Percentiles rank a stretch among this genome's conserved stretches.
These are phyloP conservation scores for Epizoanthus stellaris DNA, from an alignment of 92 coral and sea anemone genomes.

Conservation along the genomic window DNA sequence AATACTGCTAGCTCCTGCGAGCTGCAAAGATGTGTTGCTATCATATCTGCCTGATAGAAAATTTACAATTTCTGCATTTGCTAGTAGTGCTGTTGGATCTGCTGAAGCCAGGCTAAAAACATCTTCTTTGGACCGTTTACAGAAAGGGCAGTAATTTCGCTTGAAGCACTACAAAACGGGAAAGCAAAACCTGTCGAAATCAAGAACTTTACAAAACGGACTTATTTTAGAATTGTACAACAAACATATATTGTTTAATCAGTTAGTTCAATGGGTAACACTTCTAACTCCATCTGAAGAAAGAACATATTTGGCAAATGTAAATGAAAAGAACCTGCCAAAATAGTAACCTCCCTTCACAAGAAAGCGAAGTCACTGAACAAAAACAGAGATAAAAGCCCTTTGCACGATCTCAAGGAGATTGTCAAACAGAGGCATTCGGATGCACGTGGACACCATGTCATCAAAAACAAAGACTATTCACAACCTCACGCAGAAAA, in stretches of 20 bases:
- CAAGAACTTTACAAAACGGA: slow-evolving; percentile 1
- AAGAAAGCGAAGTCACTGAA: not conserved
- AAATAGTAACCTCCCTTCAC: slow-evolving; percentile 9
- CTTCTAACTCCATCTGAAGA: slow-evolving; percentile 13
- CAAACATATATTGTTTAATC: not conserved
- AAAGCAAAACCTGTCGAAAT: slow-evolving; percentile 3
- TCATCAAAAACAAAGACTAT: slow-evolving; percentile 25
- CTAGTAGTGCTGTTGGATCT: slow-evolving; percentile 9
- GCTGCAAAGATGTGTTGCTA: no score
- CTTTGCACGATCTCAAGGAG: not conserved
- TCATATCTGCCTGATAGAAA: not conserved
- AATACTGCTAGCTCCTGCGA: no score
- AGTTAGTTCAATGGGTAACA: no score
- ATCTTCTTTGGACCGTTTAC: slow-evolving; percentile 5
- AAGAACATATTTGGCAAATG: slow-evolving; percentile 9
- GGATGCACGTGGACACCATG: not conserved
- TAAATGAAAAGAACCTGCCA: slow-evolving; percentile 8
- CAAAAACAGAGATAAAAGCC: no score
- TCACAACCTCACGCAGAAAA: slow-evolving; percentile 3
- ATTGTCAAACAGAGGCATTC: not conserved
- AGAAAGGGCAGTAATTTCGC: not conserved
- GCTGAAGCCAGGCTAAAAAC: not conserved
- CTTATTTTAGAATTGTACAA: not conserved
- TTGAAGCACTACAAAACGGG: not conserved
- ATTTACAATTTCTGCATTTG: slow-evolving; percentile 1